A percentile compares a stretch with the other conserved stretches of the same genome.
Evolutionary conservation across 2,113 vertebrate species (phyloP).

Genomic region (Pogonocichla stellata): DNA sequence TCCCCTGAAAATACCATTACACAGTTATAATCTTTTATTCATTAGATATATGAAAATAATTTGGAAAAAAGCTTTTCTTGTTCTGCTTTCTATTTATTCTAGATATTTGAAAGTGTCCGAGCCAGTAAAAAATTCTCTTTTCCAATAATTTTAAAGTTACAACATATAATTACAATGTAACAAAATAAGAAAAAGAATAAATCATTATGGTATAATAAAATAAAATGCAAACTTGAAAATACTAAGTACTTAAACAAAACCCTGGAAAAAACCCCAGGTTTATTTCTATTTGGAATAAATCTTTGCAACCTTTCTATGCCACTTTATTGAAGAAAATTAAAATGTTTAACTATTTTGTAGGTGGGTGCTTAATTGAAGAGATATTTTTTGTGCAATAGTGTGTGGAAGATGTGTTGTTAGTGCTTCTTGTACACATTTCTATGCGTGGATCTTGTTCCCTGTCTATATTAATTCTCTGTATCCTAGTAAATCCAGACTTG

Average conservation of each 20-base stretch:
- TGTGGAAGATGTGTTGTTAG: rapidly evolving
- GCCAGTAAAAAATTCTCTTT: neutral
- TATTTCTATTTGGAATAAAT: neutral
- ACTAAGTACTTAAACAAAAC: neutral
- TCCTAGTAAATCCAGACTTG: neutral
- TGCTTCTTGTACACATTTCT: neutral
- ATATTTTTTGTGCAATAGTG: neutral
- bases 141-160: neutral
- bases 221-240: neutral
- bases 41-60: neutral
- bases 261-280: rapidly evolving
- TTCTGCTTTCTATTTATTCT: neutral
- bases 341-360: neutral
- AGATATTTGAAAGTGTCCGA: neutral
- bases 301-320: neutral
- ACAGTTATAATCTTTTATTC: neutral
- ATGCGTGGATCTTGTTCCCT: neutral
- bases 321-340: neutral
- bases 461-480: neutral
- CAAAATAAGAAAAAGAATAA: neutral
- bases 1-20: neutral
- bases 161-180: neutral
- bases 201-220: neutral
- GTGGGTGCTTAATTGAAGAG: neutral
- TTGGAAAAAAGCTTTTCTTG: neutral